Percentiles rank a stretch among this genome's conserved stretches.
phyloP scores from a whole-genome alignment of 2,113 vertebrate genomes.

The Indicator maculatus region DNA sequence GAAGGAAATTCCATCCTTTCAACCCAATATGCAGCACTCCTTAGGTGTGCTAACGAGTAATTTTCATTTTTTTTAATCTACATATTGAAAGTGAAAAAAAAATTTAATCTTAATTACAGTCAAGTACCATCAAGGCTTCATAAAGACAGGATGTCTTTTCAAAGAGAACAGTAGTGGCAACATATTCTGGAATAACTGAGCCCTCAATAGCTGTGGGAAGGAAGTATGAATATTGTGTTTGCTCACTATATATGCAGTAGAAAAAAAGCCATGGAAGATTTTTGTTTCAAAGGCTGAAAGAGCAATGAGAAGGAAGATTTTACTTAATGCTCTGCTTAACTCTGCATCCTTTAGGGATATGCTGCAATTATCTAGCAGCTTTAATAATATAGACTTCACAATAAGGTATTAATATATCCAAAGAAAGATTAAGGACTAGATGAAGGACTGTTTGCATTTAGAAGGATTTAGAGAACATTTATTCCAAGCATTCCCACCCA shows the following conservation, averaged over 20 bases:
- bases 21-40: neutral
- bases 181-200: slow-evolving; percentile 47
- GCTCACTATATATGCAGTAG: neutral
- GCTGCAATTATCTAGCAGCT: neutral
- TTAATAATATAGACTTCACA: slow-evolving; percentile 21
- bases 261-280: slow-evolving; percentile 40
- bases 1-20: slow-evolving; percentile 20
- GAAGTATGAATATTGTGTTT: neutral
- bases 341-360: neutral
- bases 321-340: slow-evolving; percentile 9
- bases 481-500: neutral
- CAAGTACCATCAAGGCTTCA: neutral
- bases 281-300: slow-evolving; percentile 60
- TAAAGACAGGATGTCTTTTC: slow-evolving; percentile 19
- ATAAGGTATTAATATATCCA: neutral
- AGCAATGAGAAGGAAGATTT: slow-evolving; percentile 37
- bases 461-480: neutral
- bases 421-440: neutral
- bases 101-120: slow-evolving; percentile 5
- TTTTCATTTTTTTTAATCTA: slow-evolving; percentile 8
- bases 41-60: neutral
- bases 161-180: neutral
- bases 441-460: neutral
- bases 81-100: slow-evolving; percentile 2
- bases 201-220: slow-evolving; percentile 29